Base-by-base conservation (phyloP, 1,140 invertebrate species). In the Ephestia elutella region DNA sequence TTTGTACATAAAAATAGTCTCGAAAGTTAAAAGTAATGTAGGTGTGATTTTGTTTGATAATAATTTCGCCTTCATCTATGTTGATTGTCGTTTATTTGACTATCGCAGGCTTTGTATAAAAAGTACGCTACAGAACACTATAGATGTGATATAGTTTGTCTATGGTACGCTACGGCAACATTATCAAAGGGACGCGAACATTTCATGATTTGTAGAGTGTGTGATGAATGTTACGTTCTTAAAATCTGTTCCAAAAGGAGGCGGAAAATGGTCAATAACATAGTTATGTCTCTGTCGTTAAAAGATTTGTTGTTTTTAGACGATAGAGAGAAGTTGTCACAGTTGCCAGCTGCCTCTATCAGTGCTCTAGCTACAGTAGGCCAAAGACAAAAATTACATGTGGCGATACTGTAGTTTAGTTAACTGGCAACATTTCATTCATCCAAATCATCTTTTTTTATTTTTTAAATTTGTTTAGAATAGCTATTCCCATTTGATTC, bases 71-170 rank as follows among this genome's bases (percentile, higher is more conserved):
- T 70, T 69, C 60, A 66, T 66, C 72, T 77, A 66, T 78, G 77
- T 78, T 67, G 68, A 71, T 73, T 71, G 70, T 70, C 73, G 64
- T 74, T 75, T 61, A 64, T 65, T 76, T 71, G 65, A 66, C 66
- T 53, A n/a, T 55, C 58, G 57, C 49, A 57, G 51, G 68, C 68
- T 72, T 72, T 72, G 72, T 77, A 77, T 55, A 66, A 68, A 61
- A 44, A 57, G n/a, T 54, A 55, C 32, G 60, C 60, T 55, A 56
- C 49, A 56, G 51, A 30, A 56, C 50, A 60, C 50, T 58, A 32
- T 32, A 32, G 30, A 32, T 32, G 60, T 66, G 58, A 55, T 56
- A 56, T 63, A 53, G 51, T 70, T 58, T 70, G 65, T 65, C 65
- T 69, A 65, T 73, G 68, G 71, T 71, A 66, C 65, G 56, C 59